Conservation (phyloP, 1,140 invertebrate species). For the Dryas iulia region DNA sequence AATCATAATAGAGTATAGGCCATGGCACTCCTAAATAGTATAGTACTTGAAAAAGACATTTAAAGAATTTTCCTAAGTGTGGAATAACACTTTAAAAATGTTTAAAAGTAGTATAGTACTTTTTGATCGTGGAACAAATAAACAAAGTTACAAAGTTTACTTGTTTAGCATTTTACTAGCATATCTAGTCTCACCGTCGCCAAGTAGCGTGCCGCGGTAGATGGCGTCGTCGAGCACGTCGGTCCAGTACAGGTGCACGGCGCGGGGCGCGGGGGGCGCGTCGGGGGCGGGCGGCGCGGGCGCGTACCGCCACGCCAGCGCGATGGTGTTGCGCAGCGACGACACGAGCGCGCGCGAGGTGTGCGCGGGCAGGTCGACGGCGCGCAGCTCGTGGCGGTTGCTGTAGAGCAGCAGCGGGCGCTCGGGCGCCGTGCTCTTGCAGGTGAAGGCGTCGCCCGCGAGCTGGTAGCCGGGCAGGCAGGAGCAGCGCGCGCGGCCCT, state of each 20-base stretch:
- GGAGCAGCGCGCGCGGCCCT: slow-evolving; percentile 82
- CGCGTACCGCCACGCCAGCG: slow-evolving; percentile 90
- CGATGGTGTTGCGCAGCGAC: slow-evolving; percentile 92
- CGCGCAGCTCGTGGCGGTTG: slow-evolving; percentile 91
- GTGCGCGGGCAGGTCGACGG: slow-evolving; percentile 86
- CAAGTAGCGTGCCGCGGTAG: slow-evolving; percentile 86
- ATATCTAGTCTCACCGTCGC: slow-evolving; percentile 81
- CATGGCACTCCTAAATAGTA: too few species aligned
- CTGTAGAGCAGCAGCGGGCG: slow-evolving; percentile 90
- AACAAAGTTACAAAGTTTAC: too few species aligned
- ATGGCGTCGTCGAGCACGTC: slow-evolving; percentile 96
- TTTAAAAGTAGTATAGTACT: too few species aligned
- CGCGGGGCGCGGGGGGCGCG: slow-evolving; percentile 75
- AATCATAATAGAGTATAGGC: too few species aligned
- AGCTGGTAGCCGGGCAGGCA: slow-evolving; percentile 82
- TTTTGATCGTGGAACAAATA: too few species aligned
- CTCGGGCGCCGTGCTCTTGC: slow-evolving; percentile 33
- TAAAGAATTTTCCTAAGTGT: too few species aligned
- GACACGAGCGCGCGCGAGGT: slow-evolving; percentile 89
- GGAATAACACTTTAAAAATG: too few species aligned
- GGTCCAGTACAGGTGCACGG: slow-evolving; percentile 91
- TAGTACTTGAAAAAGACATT: too few species aligned
- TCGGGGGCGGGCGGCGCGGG: slow-evolving; percentile 86
- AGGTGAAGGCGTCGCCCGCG: slow-evolving; percentile 76
- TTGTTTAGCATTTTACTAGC: too few species aligned